These are phyloP conservation scores for Polypterus senegalus DNA, from an alignment of 2,113 vertebrate species.

Conservation along the genomic window DNA sequence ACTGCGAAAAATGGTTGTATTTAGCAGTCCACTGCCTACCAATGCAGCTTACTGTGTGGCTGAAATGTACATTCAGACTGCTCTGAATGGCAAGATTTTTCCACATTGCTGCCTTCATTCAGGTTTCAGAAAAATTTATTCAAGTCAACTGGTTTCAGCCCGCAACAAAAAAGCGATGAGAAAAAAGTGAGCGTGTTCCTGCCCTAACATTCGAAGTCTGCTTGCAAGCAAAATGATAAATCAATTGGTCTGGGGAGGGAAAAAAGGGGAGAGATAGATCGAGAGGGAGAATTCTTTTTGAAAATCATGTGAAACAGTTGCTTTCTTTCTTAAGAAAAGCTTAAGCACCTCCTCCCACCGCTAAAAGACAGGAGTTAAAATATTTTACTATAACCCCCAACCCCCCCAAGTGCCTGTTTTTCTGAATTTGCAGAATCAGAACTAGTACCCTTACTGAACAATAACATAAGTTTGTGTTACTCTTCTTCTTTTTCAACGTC, in stretches of 20 bases:
- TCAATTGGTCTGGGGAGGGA: slow-evolving; percentile 69
- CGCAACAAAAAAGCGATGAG: slow-evolving; percentile 50
- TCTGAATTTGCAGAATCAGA: no score
- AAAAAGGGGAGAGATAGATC: slow-evolving; percentile 38
- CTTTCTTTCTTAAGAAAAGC: slow-evolving; percentile 38
- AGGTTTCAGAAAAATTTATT: slow-evolving; percentile 83
- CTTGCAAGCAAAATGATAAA: slow-evolving; percentile 79
- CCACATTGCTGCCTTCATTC: slow-evolving; percentile 99
- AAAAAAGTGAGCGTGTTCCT: slow-evolving; percentile 57
- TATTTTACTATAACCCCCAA: slow-evolving; percentile 33
- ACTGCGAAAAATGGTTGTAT: slow-evolving; percentile 94
- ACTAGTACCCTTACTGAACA: no score
- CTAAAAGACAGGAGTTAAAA: slow-evolving; percentile 43
- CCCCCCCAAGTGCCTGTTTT: no score
- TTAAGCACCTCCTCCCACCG: slow-evolving; percentile 45
- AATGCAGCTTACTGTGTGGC: slow-evolving; percentile 92
- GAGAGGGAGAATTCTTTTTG: slow-evolving; percentile 33
- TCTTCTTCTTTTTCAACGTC: no score
- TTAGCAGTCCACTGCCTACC: slow-evolving; percentile 98
- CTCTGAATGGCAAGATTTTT: slow-evolving; percentile 98
- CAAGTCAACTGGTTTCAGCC: slow-evolving; percentile 84
- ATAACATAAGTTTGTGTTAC: no score
- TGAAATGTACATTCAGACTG: slow-evolving; percentile 98
- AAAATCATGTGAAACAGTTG: slow-evolving; percentile 67
- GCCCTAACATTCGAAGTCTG: slow-evolving; percentile 69